These are phyloP conservation scores for Protobothrops flavoviridis DNA, from an alignment of 2,113 vertebrate genomes.

Conservation along the genomic window DNA sequence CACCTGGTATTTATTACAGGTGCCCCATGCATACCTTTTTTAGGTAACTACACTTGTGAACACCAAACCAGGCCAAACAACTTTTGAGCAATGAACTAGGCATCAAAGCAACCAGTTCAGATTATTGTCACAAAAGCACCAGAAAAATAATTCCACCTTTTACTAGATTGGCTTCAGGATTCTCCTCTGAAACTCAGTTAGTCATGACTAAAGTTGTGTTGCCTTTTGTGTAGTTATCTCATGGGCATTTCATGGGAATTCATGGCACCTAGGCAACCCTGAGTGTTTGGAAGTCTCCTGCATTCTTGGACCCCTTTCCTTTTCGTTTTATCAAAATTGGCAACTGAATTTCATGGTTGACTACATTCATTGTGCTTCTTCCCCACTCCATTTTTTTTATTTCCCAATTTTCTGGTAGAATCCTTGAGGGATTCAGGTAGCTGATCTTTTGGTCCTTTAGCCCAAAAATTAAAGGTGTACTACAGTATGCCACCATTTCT, in stretches of 20 bases:
- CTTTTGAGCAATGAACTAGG: background rate
- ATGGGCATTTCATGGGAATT: background rate
- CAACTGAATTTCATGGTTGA: background rate
- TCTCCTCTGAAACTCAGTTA: background rate
- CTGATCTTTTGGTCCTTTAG: no score
- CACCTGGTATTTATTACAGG: background rate
- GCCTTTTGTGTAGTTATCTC: background rate
- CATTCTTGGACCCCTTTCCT: background rate
- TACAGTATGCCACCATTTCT: background rate
- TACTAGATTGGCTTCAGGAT: background rate
- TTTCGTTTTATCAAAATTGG: background rate
- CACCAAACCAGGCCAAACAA: background rate
- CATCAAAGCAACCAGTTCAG: background rate
- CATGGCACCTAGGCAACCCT: background rate
- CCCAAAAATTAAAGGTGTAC: background rate
- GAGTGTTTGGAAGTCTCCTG: background rate
- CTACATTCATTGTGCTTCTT: background rate
- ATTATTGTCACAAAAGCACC: background rate
- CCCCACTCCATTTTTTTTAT: background rate
- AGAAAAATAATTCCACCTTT: background rate
- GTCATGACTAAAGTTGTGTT: background rate
- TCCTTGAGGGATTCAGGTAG: no score
- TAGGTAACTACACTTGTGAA: background rate
- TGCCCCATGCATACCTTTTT: background rate
- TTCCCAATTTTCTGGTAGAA: background rate